Base-by-base conservation (phyloP, 2,888 invertebrate species). In the Brachyopa scutellaris region DNA sequence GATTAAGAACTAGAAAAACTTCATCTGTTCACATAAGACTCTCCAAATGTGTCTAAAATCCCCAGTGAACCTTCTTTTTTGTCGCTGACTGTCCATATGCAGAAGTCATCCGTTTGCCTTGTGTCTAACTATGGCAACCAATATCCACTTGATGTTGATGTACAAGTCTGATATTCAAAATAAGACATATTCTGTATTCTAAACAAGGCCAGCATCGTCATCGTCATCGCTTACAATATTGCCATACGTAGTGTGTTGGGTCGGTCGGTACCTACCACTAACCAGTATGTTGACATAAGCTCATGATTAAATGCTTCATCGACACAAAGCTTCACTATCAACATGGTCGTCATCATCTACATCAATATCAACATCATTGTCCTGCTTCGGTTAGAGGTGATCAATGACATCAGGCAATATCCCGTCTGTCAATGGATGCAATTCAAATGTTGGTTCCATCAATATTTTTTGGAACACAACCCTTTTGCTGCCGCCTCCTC, bases 271-370 rank as follows among this genome's bases (percentile, higher is more conserved):
- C n/a, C n/a, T n/a, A n/a, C n/a, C n/a, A 47, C 47, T 26, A 77
- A 82, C 61, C 77, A 66, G 70, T 33, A 26, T 82, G 66, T 82
- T 82, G 82, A 76, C 80, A 77, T 59, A 61, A 77, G 40, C 61
- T 82, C 77, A 77, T 77, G 82, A 82, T 77, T 82, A 82, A 82
- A 82, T 72, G 82, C 77, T 77, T 82, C 82, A 82, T 70, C 82
- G 64, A 38, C 77, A 72, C 33, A 72, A 57, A 61, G 33, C 69
- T 6, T 26, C 61, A 23, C 40, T 36, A 33, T 47, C 45, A 23
- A 59, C 45, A 11, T 42, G 13, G 17, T 53, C 29, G 13, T 26
- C 49, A 49, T 42, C 15, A n/a, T 9, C 33, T 21, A n/a, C 74
- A 55, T 59, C 13, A 62, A 64, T 59, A 64, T 74, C 76, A 69